Evolutionary conservation across 37 sponge, comb jelly and placozoan species (phyloP).

Genomic region (Eunapius fragilis): DNA sequence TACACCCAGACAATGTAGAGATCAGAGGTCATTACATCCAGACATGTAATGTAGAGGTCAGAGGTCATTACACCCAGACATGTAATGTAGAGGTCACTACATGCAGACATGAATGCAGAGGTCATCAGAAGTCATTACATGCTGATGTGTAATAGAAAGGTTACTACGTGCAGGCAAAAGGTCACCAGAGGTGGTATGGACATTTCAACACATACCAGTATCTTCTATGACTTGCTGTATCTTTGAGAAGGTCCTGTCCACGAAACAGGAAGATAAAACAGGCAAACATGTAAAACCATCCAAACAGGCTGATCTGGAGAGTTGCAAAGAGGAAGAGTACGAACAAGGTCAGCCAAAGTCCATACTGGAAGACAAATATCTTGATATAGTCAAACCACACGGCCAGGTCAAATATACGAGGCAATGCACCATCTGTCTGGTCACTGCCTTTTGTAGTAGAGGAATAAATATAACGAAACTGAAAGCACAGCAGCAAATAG

Average conservation of each 20-base stretch:
- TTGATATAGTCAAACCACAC: background rate
- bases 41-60: too few relatives aligned
- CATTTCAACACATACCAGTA: background rate
- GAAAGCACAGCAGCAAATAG: background rate
- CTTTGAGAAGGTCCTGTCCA: slow-evolving; percentile 59
- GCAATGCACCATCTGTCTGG: background rate
- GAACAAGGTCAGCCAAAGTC: slow-evolving; percentile 72
- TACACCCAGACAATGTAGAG: too few relatives aligned
- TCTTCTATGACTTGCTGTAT: too few relatives aligned
- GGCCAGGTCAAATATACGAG: background rate
- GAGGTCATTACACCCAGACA: too few relatives aligned
- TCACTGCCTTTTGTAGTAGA: background rate
- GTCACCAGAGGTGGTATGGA: background rate
- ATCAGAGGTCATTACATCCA: too few relatives aligned
- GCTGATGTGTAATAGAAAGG: too few relatives aligned
- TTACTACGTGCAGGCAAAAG: too few relatives aligned
- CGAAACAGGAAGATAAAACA: slow-evolving; percentile 63
- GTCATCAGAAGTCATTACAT: too few relatives aligned
- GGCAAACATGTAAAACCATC: slow-evolving; percentile 60
- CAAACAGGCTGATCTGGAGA: slow-evolving; percentile 63
- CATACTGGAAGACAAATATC: background rate
- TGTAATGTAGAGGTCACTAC: too few relatives aligned
- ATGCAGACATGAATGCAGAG: too few relatives aligned
- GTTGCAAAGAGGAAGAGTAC: slow-evolving; percentile 78
- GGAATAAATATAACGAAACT: background rate